Conservation (phyloP, 2,888 invertebrate genomes). For the Neoscelio sp. region DNA sequence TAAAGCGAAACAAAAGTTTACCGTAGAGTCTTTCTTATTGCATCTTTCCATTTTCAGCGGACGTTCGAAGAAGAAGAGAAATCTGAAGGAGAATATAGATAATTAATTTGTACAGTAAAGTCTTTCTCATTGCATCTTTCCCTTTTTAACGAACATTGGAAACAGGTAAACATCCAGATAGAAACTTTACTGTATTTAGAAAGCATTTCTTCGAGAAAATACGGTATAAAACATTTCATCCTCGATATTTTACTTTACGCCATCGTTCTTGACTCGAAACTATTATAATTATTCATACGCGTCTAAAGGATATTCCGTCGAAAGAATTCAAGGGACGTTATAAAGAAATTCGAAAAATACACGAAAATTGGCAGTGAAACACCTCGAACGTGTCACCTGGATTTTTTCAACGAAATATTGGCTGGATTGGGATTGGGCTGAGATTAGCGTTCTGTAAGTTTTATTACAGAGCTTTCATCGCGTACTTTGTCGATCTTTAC, state of each 20-base stretch:
- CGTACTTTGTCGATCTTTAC: neutral
- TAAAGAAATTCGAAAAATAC: neutral
- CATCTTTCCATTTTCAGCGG: too few relatives aligned
- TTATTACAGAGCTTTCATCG: neutral
- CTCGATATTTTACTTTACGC: constrained; percentile 69
- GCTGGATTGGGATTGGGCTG: constrained; percentile 47
- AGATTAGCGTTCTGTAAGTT: constrained; percentile 22
- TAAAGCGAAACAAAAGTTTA: too few relatives aligned
- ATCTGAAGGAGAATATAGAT: too few relatives aligned
- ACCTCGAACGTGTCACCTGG: neutral
- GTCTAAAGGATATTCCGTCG: constrained; percentile 68
- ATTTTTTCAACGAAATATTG: constrained; percentile 46
- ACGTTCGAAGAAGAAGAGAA: too few relatives aligned
- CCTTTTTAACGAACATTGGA: too few relatives aligned
- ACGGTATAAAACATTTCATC: too few relatives aligned
- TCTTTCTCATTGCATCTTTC: too few relatives aligned
- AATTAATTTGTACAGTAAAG: too few relatives aligned
- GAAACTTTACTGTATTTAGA: too few relatives aligned
- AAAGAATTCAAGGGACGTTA: neutral
- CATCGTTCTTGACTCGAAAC: constrained; percentile 55
- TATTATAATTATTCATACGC: constrained; percentile 70
- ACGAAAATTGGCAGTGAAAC: neutral
- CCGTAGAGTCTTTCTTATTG: too few relatives aligned
- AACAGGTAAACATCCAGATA: too few relatives aligned
- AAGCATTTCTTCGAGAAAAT: too few relatives aligned